These are phyloP conservation scores for Gallinago stenura DNA, from an alignment of 2,797 vertebrate species.

Conservation along the genomic window DNA sequence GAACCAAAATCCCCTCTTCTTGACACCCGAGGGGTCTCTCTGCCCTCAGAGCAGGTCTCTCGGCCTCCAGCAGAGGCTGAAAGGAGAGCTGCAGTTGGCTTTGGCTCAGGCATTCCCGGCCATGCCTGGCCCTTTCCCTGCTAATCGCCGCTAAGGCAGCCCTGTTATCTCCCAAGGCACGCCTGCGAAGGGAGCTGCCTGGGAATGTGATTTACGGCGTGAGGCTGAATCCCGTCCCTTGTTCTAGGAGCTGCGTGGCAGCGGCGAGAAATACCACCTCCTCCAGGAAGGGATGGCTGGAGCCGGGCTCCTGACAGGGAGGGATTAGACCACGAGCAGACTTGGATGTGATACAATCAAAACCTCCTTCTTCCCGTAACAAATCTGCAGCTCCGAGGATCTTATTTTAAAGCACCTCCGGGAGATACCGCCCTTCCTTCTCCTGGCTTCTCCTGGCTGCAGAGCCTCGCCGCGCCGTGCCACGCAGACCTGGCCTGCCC, in stretches of 20 bases:
- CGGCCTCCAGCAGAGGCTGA: neutral
- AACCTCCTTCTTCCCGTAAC: conserved; percentile 47
- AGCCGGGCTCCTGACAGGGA: neutral
- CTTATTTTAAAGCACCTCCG: conserved; percentile 16
- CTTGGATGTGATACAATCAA: conserved; percentile 51
- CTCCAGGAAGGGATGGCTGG: conserved; percentile 14
- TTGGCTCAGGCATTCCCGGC: neutral
- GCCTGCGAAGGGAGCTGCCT: neutral
- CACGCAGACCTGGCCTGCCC: neutral
- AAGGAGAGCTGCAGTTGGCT: neutral
- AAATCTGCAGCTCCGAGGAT: conserved; percentile 10
- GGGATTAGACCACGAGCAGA: neutral
- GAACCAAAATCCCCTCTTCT: neutral
- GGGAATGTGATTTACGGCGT: neutral
- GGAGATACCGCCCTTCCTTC: conserved; percentile 50
- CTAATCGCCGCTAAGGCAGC: fast-evolving
- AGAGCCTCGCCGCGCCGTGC: neutral
- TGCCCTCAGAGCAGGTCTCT: fast-evolving
- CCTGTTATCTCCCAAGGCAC: neutral
- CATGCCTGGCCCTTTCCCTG: neutral
- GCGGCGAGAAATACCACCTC: neutral
- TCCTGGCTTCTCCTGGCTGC: neutral
- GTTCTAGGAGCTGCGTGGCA: fast-evolving
- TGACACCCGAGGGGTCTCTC: neutral
- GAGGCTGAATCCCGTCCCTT: neutral